These are phyloP conservation scores for Stegophylla sp. DNA, from an alignment of 2,888 invertebrate genomes.

Conservation along the genomic window DNA sequence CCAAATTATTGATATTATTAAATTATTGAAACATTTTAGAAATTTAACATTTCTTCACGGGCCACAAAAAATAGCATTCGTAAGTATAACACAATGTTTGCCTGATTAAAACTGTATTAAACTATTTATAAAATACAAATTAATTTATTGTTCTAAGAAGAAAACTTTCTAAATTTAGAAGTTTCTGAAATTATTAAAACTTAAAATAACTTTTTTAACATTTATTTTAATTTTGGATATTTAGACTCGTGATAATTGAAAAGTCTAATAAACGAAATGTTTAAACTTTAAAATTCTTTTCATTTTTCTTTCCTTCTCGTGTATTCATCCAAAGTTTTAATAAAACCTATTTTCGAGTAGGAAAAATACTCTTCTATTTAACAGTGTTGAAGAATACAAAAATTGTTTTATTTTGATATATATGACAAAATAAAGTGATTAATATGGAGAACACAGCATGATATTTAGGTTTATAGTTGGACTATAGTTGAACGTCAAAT, in stretches of 20 bases:
- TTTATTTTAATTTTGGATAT: neutral
- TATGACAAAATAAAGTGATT: too few relatives aligned
- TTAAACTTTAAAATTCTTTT: slow-evolving; percentile 28
- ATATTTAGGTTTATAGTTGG: too few relatives aligned
- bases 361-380: neutral
- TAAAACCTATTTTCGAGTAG: neutral
- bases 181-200: neutral
- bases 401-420: neutral
- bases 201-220: slow-evolving; percentile 14
- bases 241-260: neutral
- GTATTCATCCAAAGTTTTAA: neutral
- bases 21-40: too few relatives aligned
- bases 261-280: slow-evolving; percentile 20
- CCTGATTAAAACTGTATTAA: too few relatives aligned
- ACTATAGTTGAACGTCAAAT: too few relatives aligned
- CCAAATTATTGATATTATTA: too few relatives aligned
- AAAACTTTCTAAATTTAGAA: neutral
- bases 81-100: too few relatives aligned
- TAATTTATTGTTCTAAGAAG: neutral
- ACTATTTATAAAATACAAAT: too few relatives aligned
- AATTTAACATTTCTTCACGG: too few relatives aligned
- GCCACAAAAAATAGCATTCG: too few relatives aligned
- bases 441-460: too few relatives aligned
- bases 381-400: neutral
- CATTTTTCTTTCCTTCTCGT: neutral